phyloP scores from a whole-genome alignment of 2,797 vertebrate genomes.

The Bufotes viridis region DNA sequence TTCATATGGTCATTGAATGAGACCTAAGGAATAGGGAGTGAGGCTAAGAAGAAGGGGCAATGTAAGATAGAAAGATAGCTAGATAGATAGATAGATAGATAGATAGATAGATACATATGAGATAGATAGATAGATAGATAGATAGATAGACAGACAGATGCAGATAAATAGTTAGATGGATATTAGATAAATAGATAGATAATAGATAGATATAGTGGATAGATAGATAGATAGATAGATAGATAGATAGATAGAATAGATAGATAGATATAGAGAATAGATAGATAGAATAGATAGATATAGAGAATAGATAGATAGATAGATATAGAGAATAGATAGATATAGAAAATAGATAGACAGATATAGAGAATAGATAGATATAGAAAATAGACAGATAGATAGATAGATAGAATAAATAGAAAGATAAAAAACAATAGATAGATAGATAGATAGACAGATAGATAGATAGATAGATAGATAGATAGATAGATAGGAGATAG shows the following conservation, averaged over 20 bases:
- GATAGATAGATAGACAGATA: too few species aligned
- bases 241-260: neutral
- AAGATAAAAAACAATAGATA: too few species aligned
- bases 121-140: neutral
- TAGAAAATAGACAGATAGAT: too few species aligned
- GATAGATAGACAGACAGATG: conserved; percentile 2
- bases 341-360: too few species aligned
- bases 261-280: neutral
- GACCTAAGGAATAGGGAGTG: neutral
- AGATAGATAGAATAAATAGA: too few species aligned
- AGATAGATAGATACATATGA: neutral
- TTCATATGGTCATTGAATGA: neutral
- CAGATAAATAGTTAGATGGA: conserved; percentile 2
- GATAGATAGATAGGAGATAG: too few species aligned
- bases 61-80: neutral
- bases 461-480: too few species aligned
- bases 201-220: neutral
- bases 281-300: conserved; percentile 9
- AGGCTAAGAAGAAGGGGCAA: neutral
- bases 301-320: conserved; percentile 3
- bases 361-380: too few species aligned
- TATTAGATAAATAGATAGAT: neutral
- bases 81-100: neutral
- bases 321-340: neutral
- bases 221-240: conserved; percentile 9